Base-by-base conservation (phyloP, 2,797 vertebrate genomes). In the Muscicapa comitata region DNA sequence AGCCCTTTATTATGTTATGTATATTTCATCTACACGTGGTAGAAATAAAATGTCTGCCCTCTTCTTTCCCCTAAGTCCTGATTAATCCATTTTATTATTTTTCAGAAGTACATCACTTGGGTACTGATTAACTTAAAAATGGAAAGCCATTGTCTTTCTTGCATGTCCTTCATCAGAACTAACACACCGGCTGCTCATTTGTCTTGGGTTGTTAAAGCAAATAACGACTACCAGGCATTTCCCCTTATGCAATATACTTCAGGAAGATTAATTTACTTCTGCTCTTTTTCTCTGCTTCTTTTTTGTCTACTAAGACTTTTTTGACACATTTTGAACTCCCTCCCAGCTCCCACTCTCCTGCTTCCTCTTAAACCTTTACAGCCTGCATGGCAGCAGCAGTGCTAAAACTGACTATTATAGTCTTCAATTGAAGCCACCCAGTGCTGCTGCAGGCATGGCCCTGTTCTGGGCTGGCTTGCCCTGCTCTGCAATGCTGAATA, bases 81-180 rank as follows among this genome's bases (percentile, higher is more conserved):
- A 99, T 99, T 98, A 98, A 99, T 99, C 98, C 97, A 63, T 98
- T 98, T 98, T 98, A 98, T 99, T 98, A 99, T 99, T 99, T 98
- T 98, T 98, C 97, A 97, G 97, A 98, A 98, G 98, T 98, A 97
- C 97, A 98, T 99, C 98, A 98, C 96, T 97, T 95, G 93, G 94
- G 95, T 98, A 97, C 98, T 99, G 98, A 99, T 99, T 99, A 99
- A 99, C 98, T 99, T 98, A 98, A 98, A 98, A 99, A 98, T 98
- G 98, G 98, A 98, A 98, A 99, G 97, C 98, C 98, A 98, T 98
- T 98, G 98, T 98, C 98, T 98, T 98, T 98, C 97, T 97, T 97
- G 94, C 94, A 96, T 97, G 98, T 98, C 98, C 98, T 98, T 99
- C 98, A 98, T 98, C 98, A 98, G 98, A 98, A 98, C 96, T 97